Conservation (phyloP, 2,113 vertebrate species). For the Semnornis frantzii region DNA sequence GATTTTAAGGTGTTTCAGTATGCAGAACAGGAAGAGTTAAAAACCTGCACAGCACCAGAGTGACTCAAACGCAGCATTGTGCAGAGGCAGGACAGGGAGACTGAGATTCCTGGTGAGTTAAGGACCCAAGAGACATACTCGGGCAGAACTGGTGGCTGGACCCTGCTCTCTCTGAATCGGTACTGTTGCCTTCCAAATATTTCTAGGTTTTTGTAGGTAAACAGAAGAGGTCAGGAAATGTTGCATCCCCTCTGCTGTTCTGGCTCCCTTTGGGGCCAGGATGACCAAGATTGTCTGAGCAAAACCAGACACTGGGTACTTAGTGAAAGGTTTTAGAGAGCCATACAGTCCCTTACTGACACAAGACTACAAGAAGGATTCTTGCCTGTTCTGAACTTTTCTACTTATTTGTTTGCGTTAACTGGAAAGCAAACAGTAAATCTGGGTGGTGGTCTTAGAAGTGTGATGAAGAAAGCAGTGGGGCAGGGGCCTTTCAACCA, state of each 20-base stretch:
- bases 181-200: background rate
- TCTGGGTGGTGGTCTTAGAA: background rate
- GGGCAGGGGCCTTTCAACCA: background rate
- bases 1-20: constrained; percentile 19
- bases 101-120: background rate
- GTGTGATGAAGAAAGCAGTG: background rate
- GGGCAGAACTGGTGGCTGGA: background rate
- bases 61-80: background rate
- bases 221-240: background rate
- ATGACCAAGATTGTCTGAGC: background rate
- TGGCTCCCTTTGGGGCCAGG: background rate
- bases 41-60: background rate
- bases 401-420: background rate
- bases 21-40: background rate
- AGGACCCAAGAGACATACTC: background rate
- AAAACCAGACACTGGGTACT: background rate
- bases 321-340: background rate
- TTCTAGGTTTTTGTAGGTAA: constrained; percentile 18
- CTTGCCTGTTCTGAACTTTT: background rate
- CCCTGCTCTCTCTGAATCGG: background rate
- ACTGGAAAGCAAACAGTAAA: background rate
- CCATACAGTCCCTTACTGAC: background rate
- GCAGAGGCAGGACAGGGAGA: background rate
- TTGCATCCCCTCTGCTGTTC: background rate
- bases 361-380: background rate